Conservation (phyloP, 37 sponge, comb jelly and placozoan species). For the Ianthella basta region DNA sequence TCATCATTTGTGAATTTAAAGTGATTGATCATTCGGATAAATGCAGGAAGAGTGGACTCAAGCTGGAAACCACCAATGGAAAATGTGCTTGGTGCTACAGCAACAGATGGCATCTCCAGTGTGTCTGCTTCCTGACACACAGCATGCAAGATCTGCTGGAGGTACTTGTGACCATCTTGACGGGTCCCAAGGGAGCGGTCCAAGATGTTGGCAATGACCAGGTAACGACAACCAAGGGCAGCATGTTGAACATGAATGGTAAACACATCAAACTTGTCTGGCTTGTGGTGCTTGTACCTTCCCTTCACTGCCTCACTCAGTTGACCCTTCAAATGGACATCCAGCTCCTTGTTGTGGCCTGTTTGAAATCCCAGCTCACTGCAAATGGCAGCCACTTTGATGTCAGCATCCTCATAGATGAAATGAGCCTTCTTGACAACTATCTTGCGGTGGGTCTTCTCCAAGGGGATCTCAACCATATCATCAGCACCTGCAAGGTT, state of each 20-base stretch:
- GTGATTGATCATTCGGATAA: background rate
- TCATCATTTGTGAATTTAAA: slow-evolving; percentile 20
- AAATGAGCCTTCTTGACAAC: slow-evolving; percentile 21
- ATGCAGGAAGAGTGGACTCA: background rate
- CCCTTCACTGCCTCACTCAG: background rate
- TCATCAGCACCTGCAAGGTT: background rate
- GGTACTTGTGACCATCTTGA: slow-evolving; percentile 1
- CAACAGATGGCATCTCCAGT: slow-evolving; percentile 27
- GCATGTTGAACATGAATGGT: slow-evolving; percentile 17
- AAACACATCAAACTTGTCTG: slow-evolving; percentile 28
- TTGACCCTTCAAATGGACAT: slow-evolving; percentile 1
- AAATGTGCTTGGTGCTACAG: slow-evolving; percentile 22
- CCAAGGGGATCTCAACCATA: slow-evolving; percentile 1
- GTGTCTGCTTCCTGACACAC: slow-evolving; percentile 36
- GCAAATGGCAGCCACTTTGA: slow-evolving; percentile 19
- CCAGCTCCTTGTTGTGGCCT: slow-evolving; percentile 6
- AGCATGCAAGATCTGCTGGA: slow-evolving; percentile 30
- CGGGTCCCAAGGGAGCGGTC: slow-evolving; percentile 16
- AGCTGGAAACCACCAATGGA: background rate
- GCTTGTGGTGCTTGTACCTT: slow-evolving; percentile 3
- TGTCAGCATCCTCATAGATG: slow-evolving; percentile 13
- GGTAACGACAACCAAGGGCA: slow-evolving; percentile 6
- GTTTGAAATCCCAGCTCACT: slow-evolving; percentile 20
- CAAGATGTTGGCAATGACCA: slow-evolving; percentile 27
- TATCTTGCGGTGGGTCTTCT: slow-evolving; percentile 8